These are phyloP conservation scores for Nephrotoma guestfalica DNA, from an alignment of 2,888 invertebrate genomes.

Conservation along the genomic window DNA sequence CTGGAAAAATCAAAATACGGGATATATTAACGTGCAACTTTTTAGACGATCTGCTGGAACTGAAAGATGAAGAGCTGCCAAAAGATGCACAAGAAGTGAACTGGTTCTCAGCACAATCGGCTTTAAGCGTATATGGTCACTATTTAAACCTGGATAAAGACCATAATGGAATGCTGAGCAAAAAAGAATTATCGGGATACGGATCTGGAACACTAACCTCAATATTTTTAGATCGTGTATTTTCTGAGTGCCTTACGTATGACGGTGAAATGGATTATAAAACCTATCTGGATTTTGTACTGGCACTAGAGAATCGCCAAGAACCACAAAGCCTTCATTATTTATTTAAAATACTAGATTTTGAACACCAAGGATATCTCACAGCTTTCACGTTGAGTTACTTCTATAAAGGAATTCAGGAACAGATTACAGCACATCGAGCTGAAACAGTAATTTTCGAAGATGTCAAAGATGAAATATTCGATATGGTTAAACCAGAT, in stretches of 20 bases:
- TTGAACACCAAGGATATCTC: constrained; percentile 73
- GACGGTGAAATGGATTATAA: constrained; percentile 96
- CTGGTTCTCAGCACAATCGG: constrained; percentile 84
- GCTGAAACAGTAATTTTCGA: constrained; percentile 85
- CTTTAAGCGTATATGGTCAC: constrained; percentile 81
- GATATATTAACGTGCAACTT: constrained; percentile 77
- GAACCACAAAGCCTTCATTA: constrained; percentile 87
- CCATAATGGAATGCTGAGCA: constrained; percentile 91
- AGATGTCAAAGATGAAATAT: constrained; percentile 93
- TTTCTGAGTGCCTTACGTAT: constrained; percentile 90
- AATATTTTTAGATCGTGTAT: constrained; percentile 83
- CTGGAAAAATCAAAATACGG: constrained; percentile 76
- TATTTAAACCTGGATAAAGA: constrained; percentile 88
- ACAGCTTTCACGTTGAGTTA: constrained; percentile 84
- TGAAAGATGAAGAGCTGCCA: constrained; percentile 69
- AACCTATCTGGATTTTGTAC: constrained; percentile 85
- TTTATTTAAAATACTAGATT: constrained; percentile 80
- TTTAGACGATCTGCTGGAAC: constrained; percentile 78
- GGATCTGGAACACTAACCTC: constrained; percentile 84
- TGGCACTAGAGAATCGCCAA: constrained; percentile 81
- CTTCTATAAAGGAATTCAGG: constrained; percentile 88
- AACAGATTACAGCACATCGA: constrained; percentile 73
- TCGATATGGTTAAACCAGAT: constrained; percentile 90
- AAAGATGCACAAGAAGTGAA: constrained; percentile 76
- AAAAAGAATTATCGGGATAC: constrained; percentile 77